Conservation (phyloP, 2,113 vertebrate species). For the Orthonyx spaldingii region DNA sequence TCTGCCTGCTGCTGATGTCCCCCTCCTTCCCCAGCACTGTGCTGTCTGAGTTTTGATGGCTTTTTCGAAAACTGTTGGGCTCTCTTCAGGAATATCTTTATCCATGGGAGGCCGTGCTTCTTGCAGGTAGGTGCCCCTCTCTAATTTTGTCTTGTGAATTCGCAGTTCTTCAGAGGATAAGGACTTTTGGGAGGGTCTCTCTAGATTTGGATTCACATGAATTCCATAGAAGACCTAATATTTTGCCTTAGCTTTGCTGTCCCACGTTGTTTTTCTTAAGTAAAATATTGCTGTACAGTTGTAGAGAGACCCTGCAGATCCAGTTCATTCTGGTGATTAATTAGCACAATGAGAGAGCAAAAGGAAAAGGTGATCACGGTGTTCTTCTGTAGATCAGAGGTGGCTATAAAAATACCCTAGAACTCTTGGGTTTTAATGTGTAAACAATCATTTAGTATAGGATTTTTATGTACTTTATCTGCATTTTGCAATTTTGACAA, state of each 20-base stretch:
- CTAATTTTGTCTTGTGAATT: neutral
- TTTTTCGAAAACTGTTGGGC: conserved; percentile 64
- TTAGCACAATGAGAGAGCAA: neutral
- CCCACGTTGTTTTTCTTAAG: neutral
- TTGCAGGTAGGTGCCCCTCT: conserved; percentile 75
- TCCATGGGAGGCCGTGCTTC: conserved; percentile 88
- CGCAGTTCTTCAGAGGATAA: neutral
- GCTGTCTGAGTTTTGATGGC: conserved; percentile 55
- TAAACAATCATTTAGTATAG: neutral
- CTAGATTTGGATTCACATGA: neutral
- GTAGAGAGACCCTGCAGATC: neutral
- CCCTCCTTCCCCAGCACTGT: neutral
- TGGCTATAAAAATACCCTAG: neutral
- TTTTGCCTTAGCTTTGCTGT: neutral
- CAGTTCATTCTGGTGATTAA: neutral
- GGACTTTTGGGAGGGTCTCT: neutral
- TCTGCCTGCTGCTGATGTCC: conserved; percentile 3
- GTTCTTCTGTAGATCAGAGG: neutral
- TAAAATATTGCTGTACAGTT: neutral
- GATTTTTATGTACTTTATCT: neutral
- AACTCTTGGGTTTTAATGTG: neutral
- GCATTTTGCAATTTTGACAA: neutral
- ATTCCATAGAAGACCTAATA: neutral
- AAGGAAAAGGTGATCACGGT: neutral
- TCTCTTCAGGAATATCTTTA: conserved; percentile 34